Conservation (phyloP, 2,797 vertebrate species). For the Eospalax fontanierii region DNA sequence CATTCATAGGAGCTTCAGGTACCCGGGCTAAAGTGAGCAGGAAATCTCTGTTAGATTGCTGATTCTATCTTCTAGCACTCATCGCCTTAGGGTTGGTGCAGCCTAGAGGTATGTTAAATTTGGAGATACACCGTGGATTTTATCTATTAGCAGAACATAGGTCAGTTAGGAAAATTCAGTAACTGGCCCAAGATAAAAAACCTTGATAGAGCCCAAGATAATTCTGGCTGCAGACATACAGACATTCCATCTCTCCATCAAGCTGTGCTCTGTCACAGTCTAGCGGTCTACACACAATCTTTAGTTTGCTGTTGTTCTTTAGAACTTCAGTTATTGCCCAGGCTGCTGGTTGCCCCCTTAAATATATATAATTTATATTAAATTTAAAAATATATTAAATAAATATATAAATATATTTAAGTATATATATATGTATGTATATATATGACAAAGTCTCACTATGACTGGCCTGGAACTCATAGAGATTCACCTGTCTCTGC, state of each 20-base stretch:
- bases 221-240: not conserved
- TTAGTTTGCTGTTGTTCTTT: not conserved
- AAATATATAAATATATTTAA: too few species aligned
- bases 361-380: too few species aligned
- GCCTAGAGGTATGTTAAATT: not conserved
- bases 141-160: not conserved
- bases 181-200: not conserved
- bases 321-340: not conserved
- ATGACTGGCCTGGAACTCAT: too few species aligned
- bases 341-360: too few species aligned
- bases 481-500: too few species aligned
- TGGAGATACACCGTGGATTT: not conserved
- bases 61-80: not conserved
- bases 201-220: not conserved
- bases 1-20: not conserved
- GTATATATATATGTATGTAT: too few species aligned
- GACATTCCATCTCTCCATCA: not conserved
- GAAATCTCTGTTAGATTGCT: not conserved
- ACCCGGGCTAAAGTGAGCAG: not conserved
- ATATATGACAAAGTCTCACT: too few species aligned
- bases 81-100: not conserved
- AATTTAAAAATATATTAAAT: too few species aligned
- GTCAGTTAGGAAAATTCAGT: not conserved
- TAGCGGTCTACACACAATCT: not conserved
- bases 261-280: not conserved